These are phyloP conservation scores for Puma concolor DNA, from an alignment of 2,113 vertebrate genomes.

Conservation along the genomic window DNA sequence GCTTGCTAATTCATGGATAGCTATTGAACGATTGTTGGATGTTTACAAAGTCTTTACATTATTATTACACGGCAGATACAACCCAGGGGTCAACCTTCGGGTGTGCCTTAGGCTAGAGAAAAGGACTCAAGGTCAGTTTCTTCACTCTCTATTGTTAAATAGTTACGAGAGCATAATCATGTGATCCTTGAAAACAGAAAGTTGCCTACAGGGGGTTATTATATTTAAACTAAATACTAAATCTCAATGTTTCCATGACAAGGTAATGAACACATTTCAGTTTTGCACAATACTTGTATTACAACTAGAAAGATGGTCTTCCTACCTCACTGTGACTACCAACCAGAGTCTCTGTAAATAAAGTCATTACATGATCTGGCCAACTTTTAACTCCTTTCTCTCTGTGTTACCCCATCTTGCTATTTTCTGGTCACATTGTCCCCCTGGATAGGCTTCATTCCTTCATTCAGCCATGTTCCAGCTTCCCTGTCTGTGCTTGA, in stretches of 20 bases:
- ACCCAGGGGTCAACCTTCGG: too few relatives aligned
- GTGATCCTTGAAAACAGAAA: neutral
- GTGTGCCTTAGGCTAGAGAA: neutral
- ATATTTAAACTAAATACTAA: neutral
- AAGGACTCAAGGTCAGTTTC: neutral
- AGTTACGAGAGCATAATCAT: neutral
- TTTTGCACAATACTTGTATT: neutral
- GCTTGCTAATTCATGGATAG: neutral
- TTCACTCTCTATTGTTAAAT: neutral
- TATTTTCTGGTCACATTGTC: neutral
- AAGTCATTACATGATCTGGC: rapidly evolving
- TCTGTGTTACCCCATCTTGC: neutral
- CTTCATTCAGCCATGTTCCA: neutral
- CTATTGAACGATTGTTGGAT: neutral
- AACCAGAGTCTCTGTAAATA: neutral
- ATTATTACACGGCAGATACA: neutral
- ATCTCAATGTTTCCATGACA: neutral
- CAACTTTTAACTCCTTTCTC: neutral
- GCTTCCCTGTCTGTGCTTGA: neutral
- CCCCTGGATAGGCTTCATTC: neutral
- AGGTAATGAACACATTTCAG: neutral
- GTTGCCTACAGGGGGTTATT: neutral
- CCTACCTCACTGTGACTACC: neutral
- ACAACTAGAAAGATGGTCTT: neutral
- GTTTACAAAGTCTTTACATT: neutral